A percentile compares a stretch with the other conserved stretches of the same genome.
These are phyloP conservation scores for Psittacula cyanocephala DNA, from an alignment of 2,113 vertebrate species.

Conservation along the genomic window DNA sequence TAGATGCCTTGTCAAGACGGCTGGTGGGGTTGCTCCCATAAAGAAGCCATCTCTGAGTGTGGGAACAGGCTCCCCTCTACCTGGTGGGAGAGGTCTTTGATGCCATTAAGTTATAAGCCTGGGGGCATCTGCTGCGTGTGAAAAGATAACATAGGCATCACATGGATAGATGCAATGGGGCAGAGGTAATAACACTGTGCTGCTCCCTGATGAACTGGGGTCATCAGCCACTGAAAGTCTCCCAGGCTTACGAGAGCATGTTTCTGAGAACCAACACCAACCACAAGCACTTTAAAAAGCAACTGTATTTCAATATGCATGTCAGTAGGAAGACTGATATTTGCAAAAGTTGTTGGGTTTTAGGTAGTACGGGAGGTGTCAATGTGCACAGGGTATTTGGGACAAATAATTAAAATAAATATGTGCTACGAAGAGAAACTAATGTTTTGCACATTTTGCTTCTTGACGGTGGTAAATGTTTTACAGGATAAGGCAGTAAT, in stretches of 20 bases:
- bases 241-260: rapidly evolving
- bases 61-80: background rate
- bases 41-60: background rate
- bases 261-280: background rate
- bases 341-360: background rate
- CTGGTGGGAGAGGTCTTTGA: background rate
- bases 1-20: background rate
- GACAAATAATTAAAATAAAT: background rate
- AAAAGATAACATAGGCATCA: background rate
- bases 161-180: background rate
- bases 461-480: background rate
- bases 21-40: background rate
- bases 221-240: background rate
- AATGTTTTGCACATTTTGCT: background rate
- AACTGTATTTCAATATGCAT: background rate
- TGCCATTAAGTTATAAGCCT: background rate
- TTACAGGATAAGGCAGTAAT: background rate
- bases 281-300: background rate
- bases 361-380: background rate
- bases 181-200: background rate
- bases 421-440: background rate
- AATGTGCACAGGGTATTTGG: background rate
- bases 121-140: background rate
- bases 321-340: background rate
- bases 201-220: background rate